Percentiles rank a stretch among this genome's conserved stretches.
These are phyloP conservation scores for Antheraea pernyi DNA, from an alignment of 1,140 invertebrate species.

Conservation along the genomic window DNA sequence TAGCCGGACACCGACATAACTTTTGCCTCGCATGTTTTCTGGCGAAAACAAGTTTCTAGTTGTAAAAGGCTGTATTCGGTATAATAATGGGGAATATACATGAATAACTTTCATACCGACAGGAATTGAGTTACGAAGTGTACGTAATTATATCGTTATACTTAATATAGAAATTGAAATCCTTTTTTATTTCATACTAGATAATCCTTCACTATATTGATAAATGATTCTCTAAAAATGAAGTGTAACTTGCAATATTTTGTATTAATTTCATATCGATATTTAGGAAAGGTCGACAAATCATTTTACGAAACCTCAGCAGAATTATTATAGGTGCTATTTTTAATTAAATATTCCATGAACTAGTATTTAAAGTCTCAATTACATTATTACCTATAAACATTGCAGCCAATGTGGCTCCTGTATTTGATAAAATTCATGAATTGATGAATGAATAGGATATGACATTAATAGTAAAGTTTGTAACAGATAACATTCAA, in stretches of 20 bases:
- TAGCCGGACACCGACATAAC: constrained; percentile 3
- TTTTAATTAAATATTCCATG: no score
- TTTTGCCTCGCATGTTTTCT: constrained; percentile 11
- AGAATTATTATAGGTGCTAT: no score
- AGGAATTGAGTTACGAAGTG: background rate
- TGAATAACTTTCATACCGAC: background rate
- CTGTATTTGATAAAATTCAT: no score
- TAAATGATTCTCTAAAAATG: background rate
- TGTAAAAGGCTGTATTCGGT: background rate
- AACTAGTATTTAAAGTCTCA: no score
- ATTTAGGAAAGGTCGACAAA: background rate
- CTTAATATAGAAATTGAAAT: background rate
- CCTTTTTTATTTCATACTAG: background rate
- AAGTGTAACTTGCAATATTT: background rate
- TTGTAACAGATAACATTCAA: no score
- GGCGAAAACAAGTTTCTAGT: background rate
- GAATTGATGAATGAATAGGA: no score
- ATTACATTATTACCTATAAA: no score
- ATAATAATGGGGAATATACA: background rate
- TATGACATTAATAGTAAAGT: no score
- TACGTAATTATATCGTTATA: background rate
- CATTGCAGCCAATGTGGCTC: no score
- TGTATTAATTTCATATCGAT: background rate
- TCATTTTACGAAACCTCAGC: background rate
- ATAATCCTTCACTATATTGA: background rate